Evolutionary conservation across 2,888 invertebrate genomes (phyloP).

Genomic region (Sussaba pulchella): DNA sequence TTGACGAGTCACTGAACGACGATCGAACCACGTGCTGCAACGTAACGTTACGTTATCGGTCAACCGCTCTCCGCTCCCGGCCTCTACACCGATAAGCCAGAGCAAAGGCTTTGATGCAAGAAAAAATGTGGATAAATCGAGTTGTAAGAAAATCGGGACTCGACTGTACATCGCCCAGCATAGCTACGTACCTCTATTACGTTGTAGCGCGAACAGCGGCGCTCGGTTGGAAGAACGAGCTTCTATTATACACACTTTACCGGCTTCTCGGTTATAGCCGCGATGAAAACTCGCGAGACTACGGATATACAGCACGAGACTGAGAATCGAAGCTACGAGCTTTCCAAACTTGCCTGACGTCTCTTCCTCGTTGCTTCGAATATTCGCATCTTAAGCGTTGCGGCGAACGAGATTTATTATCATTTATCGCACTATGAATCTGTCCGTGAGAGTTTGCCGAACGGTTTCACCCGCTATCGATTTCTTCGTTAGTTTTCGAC

Average conservation of each 20-base stretch:
- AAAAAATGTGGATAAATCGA: too few relatives aligned
- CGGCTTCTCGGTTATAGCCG: slow-evolving; percentile 58
- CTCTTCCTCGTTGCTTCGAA: slow-evolving; percentile 1
- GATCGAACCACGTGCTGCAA: too few relatives aligned
- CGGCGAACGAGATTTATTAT: not conserved
- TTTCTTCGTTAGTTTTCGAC: not conserved
- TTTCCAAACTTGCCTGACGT: slow-evolving; percentile 6
- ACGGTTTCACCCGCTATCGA: slow-evolving; percentile 23
- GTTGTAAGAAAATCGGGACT: too few relatives aligned
- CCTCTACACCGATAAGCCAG: too few relatives aligned
- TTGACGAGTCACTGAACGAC: too few relatives aligned
- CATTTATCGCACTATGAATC: slow-evolving; percentile 15
- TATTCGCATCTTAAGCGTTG: slow-evolving; percentile 21
- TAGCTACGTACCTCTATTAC: slow-evolving; percentile 44
- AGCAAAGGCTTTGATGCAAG: too few relatives aligned
- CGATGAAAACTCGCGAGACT: slow-evolving; percentile 39
- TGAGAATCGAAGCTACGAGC: not conserved
- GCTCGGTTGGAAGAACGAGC: slow-evolving; percentile 26
- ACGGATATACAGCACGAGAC: not conserved
- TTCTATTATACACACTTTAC: slow-evolving; percentile 54
- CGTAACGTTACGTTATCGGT: too few relatives aligned
- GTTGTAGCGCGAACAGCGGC: slow-evolving; percentile 40
- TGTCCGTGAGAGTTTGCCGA: not conserved
- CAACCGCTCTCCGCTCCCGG: too few relatives aligned
- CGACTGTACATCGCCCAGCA: too few relatives aligned